These are phyloP conservation scores for Papilio dardanus DNA, from an alignment of 1,140 invertebrate species.

Conservation along the genomic window DNA sequence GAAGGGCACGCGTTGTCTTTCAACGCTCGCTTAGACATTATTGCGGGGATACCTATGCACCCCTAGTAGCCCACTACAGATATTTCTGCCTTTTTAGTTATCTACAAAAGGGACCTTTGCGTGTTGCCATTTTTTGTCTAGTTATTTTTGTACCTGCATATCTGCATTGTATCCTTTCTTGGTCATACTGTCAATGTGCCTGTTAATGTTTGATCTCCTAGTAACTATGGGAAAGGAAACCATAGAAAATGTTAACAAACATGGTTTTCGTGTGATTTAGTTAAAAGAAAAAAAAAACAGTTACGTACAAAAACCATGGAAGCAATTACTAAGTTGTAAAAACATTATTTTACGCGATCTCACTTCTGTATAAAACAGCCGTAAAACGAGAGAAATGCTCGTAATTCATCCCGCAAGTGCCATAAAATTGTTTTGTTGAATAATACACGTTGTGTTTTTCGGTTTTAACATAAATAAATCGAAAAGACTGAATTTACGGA, in stretches of 20 bases:
- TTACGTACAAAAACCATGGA: not conserved
- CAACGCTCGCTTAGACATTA: not conserved
- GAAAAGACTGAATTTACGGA: not conserved
- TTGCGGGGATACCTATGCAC: not conserved
- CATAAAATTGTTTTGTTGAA: slow-evolving; percentile 27
- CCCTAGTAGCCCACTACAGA: not conserved
- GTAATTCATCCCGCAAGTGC: slow-evolving; percentile 7
- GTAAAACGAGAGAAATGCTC: slow-evolving; percentile 25
- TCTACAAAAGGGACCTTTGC: not conserved
- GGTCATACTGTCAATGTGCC: not conserved
- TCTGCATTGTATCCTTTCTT: not conserved
- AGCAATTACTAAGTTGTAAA: slow-evolving; percentile 8
- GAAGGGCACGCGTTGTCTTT: not conserved
- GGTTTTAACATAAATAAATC: slow-evolving; percentile 10
- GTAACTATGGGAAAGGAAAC: slow-evolving; percentile 9
- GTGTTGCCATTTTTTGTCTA: not conserved
- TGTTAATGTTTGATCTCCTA: slow-evolving; percentile 9
- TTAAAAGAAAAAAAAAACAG: too few relatives aligned
- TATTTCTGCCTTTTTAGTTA: not conserved
- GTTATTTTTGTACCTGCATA: not conserved
- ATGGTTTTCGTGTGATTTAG: too few relatives aligned
- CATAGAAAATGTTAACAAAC: too few relatives aligned
- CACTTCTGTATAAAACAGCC: slow-evolving; percentile 25
- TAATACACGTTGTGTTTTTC: slow-evolving; percentile 18
- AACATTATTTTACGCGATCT: slow-evolving; percentile 12